These are phyloP conservation scores for Raja brachyura DNA, from an alignment of 2,113 vertebrate genomes.

Conservation along the genomic window DNA sequence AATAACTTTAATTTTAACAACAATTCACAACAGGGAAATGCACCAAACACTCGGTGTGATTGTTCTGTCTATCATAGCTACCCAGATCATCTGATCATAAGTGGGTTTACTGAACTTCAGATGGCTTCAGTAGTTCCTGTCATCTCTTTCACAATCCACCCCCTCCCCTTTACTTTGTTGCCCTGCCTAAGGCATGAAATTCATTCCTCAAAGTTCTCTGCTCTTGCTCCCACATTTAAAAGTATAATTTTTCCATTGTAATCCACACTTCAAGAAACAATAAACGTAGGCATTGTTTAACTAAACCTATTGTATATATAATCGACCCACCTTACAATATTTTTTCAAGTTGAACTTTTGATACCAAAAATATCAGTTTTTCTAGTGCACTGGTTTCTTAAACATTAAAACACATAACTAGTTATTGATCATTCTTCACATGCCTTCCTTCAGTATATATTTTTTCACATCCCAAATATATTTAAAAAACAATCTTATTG, in stretches of 20 bases:
- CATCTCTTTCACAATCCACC: not conserved
- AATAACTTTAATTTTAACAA: constrained; percentile 10
- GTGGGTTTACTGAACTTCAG: not conserved
- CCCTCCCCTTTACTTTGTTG: not conserved
- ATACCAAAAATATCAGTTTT: not conserved
- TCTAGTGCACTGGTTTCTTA: not conserved
- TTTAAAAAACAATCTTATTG: not conserved
- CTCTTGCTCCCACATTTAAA: constrained; percentile 1
- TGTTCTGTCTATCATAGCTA: not conserved
- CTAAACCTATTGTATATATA: not conserved
- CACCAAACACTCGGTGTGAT: not conserved
- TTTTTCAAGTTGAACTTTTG: not conserved
- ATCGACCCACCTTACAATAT: not conserved
- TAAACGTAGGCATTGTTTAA: not conserved
- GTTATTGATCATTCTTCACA: not conserved
- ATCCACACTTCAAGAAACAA: not conserved
- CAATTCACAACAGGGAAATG: not conserved
- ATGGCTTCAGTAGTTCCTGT: not conserved
- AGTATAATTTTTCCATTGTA: not conserved
- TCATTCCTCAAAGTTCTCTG: not conserved
- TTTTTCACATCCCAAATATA: not conserved
- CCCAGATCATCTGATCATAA: not conserved
- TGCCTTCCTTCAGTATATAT: not conserved
- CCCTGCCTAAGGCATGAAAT: not conserved
- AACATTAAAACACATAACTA: not conserved